phyloP scores from a whole-genome alignment of 2,797 vertebrate species.

The Salmo trutta region DNA sequence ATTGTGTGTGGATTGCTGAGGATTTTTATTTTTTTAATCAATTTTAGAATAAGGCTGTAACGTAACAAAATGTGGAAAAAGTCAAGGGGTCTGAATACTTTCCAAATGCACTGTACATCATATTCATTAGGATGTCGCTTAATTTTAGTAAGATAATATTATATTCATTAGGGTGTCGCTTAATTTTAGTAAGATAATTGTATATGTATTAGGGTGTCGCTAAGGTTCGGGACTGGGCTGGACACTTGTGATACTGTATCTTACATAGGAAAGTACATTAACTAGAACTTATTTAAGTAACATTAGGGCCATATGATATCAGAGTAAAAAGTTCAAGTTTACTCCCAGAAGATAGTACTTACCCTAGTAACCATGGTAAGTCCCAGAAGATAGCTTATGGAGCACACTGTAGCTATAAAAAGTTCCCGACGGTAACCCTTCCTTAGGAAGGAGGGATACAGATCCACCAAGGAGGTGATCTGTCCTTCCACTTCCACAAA shows the following conservation, averaged over 20 bases:
- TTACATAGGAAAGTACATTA: neutral
- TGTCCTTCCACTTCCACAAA: constrained; percentile 99
- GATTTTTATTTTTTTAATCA: too few relatives aligned
- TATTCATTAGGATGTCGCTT: too few relatives aligned
- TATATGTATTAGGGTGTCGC: too few relatives aligned
- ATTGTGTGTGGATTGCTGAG: too few relatives aligned
- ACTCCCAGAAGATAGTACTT: too few relatives aligned
- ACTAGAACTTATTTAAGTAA: neutral
- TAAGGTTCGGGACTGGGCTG: neutral
- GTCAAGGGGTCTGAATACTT: too few relatives aligned
- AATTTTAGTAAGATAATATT: too few relatives aligned
- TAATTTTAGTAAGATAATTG: too few relatives aligned
- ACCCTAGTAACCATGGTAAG: constrained; percentile 95
- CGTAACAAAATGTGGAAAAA: too few relatives aligned
- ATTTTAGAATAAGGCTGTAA: too few relatives aligned
- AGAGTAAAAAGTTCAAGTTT: neutral
- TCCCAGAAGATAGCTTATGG: constrained; percentile 97
- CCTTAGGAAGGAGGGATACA: constrained; percentile 99
- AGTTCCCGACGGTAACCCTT: constrained; percentile 99
- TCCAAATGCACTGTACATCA: too few relatives aligned
- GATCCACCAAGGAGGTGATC: constrained; percentile 99
- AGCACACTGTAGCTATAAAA: constrained; percentile 97
- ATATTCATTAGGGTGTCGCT: too few relatives aligned
- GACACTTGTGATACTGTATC: neutral
- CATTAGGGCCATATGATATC: neutral